Base-by-base conservation (phyloP, 53 echinoderm and acorn worm species). In the Echinarachnius parma region DNA sequence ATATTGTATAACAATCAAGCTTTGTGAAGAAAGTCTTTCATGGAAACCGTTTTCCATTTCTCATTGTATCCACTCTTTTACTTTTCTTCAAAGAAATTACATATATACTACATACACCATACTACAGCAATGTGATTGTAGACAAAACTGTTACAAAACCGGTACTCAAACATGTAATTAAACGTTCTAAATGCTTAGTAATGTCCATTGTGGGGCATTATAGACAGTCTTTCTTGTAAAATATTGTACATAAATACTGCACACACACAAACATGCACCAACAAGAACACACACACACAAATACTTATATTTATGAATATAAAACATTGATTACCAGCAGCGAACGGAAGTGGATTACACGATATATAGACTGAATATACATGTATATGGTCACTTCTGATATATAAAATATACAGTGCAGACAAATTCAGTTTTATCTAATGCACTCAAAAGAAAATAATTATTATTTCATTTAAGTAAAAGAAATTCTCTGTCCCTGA, bases 381-480 rank as follows among this genome's bases (percentile, higher is more conserved):
- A 66, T 26, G 28, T 64, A 64, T 66, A 66, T 26, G 28, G 45
- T 47, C 48, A 29, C 21, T 25, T 66, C 66, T 66, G 30, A 66
- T 66, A 66, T n/a, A n/a, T 66, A 66, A 48, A 66, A 66, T 66
- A 66, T 46, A 66, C 66, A 45, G 66, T 66, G 46, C 48, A 66
- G 29, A 66, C 66, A 66, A 66, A 66, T 66, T 47, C 48, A 28
- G 28, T 29, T 15, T 25, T 5, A 31, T 66, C 48, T 66, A 66
- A 66, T 48, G 66, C 26, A 66, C 66, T 66, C 66, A 10, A 27
- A 62, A 36, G 14, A 66, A 29, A 31, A 29, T 28, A 46, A 66
- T 20, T 29, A 48, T 28, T 44, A 66, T 44, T 45, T 15, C 49
- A 66, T 47, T 48, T 48, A 46, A 66, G 16, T 22, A 62, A 66